Percentiles rank a stretch among this genome's conserved stretches.
Evolutionary conservation across 1,140 invertebrate genomes (phyloP).

Genomic region (Atta texana): DNA sequence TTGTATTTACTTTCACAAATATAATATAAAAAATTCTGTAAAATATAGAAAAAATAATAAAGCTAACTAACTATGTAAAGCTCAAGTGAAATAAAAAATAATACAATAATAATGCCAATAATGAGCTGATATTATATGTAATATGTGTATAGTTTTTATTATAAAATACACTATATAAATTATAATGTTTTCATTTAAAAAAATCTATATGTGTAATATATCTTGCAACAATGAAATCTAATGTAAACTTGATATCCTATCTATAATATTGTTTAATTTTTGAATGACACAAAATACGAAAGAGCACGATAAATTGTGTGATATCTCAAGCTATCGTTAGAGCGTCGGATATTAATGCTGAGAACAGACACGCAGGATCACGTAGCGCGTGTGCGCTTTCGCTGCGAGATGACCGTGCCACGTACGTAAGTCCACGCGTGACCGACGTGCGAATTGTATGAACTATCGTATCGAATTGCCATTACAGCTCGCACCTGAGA

Average conservation of each 20-base stretch:
- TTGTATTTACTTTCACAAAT: too few species aligned
- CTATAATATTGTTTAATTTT: neutral
- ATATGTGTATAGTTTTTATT: too few species aligned
- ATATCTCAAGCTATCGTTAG: neutral
- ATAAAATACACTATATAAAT: too few species aligned
- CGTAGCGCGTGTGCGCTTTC: slow-evolving; percentile 37
- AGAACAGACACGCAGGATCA: slow-evolving; percentile 5
- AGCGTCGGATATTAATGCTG: slow-evolving; percentile 2
- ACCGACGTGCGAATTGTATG: slow-evolving; percentile 82
- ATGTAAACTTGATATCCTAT: neutral
- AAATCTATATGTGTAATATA: too few species aligned
- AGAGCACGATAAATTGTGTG: neutral
- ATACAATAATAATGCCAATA: too few species aligned
- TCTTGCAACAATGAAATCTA: neutral
- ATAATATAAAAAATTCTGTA: too few species aligned
- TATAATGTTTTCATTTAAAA: too few species aligned
- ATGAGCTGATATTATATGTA: too few species aligned
- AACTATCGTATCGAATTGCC: slow-evolving; percentile 80
- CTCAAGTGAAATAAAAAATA: too few species aligned
- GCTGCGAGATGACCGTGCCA: slow-evolving; percentile 13
- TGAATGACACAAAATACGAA: neutral
- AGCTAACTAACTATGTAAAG: too few species aligned
- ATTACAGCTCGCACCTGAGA: slow-evolving; percentile 75
- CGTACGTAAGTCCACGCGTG: slow-evolving; percentile 78
- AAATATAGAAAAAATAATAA: too few species aligned